Conservation (phyloP, 2,113 vertebrate species). For the Gallinago undulata region DNA sequence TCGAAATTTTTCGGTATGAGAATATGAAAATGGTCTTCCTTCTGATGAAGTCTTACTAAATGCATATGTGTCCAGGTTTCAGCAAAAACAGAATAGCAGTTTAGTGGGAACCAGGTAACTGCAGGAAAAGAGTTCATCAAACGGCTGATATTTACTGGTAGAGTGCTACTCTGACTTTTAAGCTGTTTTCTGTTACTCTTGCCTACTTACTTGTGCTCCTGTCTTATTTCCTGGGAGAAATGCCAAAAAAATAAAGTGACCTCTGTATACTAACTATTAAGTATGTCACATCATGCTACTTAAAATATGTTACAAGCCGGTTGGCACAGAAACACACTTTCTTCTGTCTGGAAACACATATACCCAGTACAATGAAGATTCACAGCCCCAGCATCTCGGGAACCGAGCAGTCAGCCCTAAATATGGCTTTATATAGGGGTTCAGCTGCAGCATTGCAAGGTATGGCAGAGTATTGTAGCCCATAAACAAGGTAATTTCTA, state of each 20-base stretch:
- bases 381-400: not conserved
- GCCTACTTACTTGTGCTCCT: not conserved
- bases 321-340: not conserved
- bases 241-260: conserved; percentile 3
- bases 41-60: not conserved
- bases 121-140: not conserved
- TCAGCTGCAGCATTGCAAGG: not conserved
- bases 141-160: not conserved
- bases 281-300: not conserved
- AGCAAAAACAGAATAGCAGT: not conserved
- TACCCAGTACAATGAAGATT: not conserved
- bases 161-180: not conserved
- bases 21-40: not conserved
- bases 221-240: not conserved
- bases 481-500: not conserved
- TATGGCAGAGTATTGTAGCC: not conserved
- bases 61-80: not conserved
- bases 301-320: conserved; percentile 16
- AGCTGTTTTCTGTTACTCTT: not conserved
- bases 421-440: not conserved
- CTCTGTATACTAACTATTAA: conserved; percentile 5
- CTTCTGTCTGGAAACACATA: not conserved
- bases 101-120: not conserved
- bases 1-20: not conserved
- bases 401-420: not conserved